Evolutionary conservation across 1,140 invertebrate genomes (phyloP).

Genomic region (Ceratosolen solmsi): DNA sequence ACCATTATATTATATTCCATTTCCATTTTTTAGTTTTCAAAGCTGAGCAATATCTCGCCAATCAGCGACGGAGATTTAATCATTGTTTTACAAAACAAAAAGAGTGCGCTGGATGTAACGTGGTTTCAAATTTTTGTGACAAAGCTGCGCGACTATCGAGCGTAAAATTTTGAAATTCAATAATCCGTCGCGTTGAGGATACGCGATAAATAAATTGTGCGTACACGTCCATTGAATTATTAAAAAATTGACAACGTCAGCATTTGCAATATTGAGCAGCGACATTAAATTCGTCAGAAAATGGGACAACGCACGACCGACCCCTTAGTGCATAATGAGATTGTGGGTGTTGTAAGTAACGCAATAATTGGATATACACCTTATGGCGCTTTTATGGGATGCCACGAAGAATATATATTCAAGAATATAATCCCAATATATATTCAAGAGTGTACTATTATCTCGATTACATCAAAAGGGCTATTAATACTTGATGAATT

Average conservation of each 20-base stretch:
- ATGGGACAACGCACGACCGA: background rate
- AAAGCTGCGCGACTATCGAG: background rate
- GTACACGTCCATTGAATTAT: too few species aligned
- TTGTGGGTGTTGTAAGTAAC: slow-evolving; percentile 39
- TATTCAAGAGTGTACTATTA: slow-evolving; percentile 39
- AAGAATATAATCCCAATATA: slow-evolving; percentile 22
- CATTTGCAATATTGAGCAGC: too few species aligned
- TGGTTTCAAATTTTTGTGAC: background rate
- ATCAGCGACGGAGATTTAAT: background rate
- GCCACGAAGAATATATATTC: slow-evolving; percentile 19
- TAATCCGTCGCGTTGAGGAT: too few species aligned
- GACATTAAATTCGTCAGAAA: slow-evolving; percentile 26
- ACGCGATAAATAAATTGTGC: too few species aligned
- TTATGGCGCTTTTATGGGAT: slow-evolving; percentile 42
- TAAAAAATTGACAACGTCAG: too few species aligned
- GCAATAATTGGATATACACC: slow-evolving; percentile 39
- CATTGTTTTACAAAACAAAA: background rate
- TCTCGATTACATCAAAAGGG: slow-evolving; percentile 41
- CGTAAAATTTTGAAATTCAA: too few species aligned
- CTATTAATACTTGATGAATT: slow-evolving; percentile 41
- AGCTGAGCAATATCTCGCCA: background rate
- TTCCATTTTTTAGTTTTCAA: slow-evolving; percentile 1
- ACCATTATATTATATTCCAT: slow-evolving; percentile 1
- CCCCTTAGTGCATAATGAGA: slow-evolving; percentile 30
- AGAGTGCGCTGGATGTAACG: background rate